A percentile compares a stretch with the other conserved stretches of the same genome.
These are phyloP conservation scores for Mactra quadrangularis DNA, from an alignment of 1,140 invertebrate species.

Conservation along the genomic window DNA sequence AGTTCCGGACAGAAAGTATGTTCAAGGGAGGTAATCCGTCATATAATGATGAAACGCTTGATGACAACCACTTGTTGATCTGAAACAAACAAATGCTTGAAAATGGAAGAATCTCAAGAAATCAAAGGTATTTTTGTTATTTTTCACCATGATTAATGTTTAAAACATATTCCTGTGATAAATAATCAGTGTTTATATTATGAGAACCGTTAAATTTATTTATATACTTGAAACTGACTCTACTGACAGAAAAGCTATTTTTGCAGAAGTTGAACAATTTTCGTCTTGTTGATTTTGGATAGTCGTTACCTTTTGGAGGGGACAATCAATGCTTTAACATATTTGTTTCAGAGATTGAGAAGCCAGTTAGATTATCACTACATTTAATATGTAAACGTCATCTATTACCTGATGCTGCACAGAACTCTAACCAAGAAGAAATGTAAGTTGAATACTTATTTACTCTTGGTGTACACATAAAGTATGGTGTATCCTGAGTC, in stretches of 20 bases:
- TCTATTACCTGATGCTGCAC: constrained; percentile 71
- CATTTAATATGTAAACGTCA: constrained; percentile 78
- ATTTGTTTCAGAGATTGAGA: constrained; percentile 58
- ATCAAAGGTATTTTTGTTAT: constrained; percentile 4
- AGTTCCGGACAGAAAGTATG: too few relatives aligned
- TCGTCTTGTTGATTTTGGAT: neutral
- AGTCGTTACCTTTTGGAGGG: neutral
- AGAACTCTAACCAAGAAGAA: constrained; percentile 73
- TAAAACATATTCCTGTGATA: neutral
- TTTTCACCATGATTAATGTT: neutral
- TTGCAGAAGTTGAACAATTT: neutral
- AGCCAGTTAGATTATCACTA: constrained; percentile 72
- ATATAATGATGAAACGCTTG: too few relatives aligned
- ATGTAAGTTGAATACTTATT: constrained; percentile 69
- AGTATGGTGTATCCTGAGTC: too few relatives aligned
- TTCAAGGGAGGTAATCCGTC: too few relatives aligned
- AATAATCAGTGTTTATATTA: too few relatives aligned
- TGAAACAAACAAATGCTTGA: constrained; percentile 48
- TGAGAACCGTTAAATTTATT: neutral
- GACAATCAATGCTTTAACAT: neutral
- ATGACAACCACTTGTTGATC: neutral
- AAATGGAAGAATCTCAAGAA: constrained; percentile 34
- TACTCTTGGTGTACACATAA: too few relatives aligned
- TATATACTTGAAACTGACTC: neutral
- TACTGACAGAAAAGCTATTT: neutral